phyloP scores from a whole-genome alignment of 2,113 vertebrate genomes.

The Laterallus jamaicensis region DNA sequence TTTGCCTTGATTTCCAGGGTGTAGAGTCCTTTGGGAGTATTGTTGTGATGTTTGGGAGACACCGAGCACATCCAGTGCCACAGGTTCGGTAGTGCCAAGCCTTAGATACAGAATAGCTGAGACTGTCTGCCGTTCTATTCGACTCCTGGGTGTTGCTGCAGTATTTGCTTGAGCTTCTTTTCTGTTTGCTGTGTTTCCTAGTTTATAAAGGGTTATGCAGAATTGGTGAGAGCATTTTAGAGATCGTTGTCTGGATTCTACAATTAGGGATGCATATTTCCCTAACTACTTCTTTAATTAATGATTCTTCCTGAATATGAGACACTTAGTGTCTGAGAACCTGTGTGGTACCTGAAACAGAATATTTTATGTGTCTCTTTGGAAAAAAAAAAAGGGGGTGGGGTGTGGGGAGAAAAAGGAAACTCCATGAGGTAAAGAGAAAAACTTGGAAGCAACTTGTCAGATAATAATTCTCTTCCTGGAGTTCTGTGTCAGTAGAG shows the following conservation, averaged over 20 bases:
- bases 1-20: neutral
- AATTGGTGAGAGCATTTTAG: neutral
- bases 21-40: neutral
- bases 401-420: too few relatives aligned
- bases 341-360: neutral
- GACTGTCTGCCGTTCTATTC: neutral
- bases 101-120: neutral
- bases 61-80: neutral
- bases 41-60: neutral
- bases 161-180: constrained; percentile 7
- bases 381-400: neutral
- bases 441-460: neutral
- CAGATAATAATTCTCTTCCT: neutral
- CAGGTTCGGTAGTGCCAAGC: neutral
- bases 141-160: neutral
- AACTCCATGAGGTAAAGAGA: neutral
- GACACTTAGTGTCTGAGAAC: neutral
- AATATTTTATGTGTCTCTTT: neutral
- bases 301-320: neutral
- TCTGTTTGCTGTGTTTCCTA: neutral
- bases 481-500: neutral
- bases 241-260: neutral
- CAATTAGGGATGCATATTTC: neutral
- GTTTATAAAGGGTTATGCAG: neutral
- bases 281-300: neutral